Percentiles rank a stretch among this genome's conserved stretches.
Evolutionary conservation across 2,797 vertebrate species (phyloP).

Genomic region (Poliocrania exsul): DNA sequence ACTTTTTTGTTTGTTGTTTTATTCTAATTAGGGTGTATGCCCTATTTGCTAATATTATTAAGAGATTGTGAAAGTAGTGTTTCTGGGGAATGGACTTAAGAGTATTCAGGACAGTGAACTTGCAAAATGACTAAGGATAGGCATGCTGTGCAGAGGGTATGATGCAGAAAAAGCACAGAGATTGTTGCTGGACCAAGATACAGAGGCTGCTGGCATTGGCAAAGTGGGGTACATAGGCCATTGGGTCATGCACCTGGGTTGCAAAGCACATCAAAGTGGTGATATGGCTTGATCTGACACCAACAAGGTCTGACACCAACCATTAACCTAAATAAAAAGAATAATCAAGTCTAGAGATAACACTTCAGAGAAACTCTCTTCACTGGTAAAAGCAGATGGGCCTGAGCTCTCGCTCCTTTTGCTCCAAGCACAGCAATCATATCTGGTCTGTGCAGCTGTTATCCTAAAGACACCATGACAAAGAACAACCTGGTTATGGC

Average conservation of each 20-base stretch:
- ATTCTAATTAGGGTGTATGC: conserved; percentile 4
- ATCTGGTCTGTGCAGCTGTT: neutral
- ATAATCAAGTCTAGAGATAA: neutral
- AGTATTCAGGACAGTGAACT: conserved; percentile 8
- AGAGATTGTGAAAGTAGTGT: neutral
- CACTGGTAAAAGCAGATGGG: neutral
- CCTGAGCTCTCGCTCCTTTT: neutral
- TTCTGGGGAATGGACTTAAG: neutral
- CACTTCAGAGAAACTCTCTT: neutral
- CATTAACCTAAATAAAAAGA: neutral
- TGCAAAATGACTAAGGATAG: neutral
- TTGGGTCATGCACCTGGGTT: neutral
- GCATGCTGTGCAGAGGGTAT: neutral
- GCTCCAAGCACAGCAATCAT: neutral
- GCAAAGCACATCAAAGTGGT: neutral
- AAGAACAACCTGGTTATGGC: neutral
- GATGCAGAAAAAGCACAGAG: neutral
- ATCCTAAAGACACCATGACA: neutral
- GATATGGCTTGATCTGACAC: neutral
- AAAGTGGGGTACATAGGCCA: neutral
- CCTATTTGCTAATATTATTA: neutral
- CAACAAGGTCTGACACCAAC: neutral
- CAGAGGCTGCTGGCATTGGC: neutral
- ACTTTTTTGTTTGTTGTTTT: conserved; percentile 31
- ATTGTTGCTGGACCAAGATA: neutral